These are phyloP conservation scores for Neoaliturus tenellus DNA, from an alignment of 2,888 invertebrate species.

Conservation along the genomic window DNA sequence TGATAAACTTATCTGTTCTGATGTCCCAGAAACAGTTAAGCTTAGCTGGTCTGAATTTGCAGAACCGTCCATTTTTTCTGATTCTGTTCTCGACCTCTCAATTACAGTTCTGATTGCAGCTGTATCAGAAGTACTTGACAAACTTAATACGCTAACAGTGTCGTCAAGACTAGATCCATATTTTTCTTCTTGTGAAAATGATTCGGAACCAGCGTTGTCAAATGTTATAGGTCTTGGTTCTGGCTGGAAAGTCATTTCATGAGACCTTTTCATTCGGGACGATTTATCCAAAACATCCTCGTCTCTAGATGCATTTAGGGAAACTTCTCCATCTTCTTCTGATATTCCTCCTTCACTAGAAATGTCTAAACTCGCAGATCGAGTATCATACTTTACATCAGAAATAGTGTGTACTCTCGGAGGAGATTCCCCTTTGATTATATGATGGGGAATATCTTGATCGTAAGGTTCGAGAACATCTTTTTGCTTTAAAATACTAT, in stretches of 20 bases:
- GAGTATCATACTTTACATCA: constrained; percentile 59
- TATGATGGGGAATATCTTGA: constrained; percentile 67
- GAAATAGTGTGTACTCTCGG: constrained; percentile 61
- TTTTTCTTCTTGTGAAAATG: constrained; percentile 72
- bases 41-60: constrained; percentile 69
- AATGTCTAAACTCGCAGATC: constrained; percentile 64
- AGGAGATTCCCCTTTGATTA: constrained; percentile 66
- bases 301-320: constrained; percentile 53
- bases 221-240: constrained; percentile 71
- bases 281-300: constrained; percentile 70
- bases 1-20: constrained; percentile 72
- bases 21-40: constrained; percentile 72
- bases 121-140: constrained; percentile 77
- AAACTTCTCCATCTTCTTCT: constrained; percentile 73
- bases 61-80: constrained; percentile 71
- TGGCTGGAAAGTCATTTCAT: constrained; percentile 93
- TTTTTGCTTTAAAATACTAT: constrained; percentile 59
- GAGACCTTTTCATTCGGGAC: constrained; percentile 89
- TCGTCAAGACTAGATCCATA: constrained; percentile 77
- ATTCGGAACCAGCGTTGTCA: constrained; percentile 74
- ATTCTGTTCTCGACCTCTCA: constrained; percentile 72
- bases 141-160: constrained; percentile 75
- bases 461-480: constrained; percentile 68
- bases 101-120: constrained; percentile 72
- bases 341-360: constrained; percentile 66